Percentiles rank a stretch among this genome's conserved stretches.
Evolutionary conservation across 92 coral and sea anemone genomes (phyloP).

Genomic region (Pocillopora grandis): DNA sequence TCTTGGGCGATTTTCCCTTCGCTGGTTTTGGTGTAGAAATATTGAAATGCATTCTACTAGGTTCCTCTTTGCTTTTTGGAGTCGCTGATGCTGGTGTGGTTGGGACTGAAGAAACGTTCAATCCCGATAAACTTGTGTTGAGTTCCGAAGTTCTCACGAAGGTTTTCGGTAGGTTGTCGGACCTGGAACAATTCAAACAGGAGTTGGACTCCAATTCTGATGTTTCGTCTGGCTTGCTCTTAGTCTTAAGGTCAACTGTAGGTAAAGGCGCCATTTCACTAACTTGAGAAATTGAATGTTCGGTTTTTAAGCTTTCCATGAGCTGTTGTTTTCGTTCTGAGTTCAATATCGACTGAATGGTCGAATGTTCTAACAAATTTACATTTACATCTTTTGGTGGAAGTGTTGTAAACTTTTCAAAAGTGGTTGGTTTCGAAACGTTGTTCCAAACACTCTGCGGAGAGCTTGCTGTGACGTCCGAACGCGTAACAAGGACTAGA

Average conservation of each 20-base stretch:
- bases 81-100: too few relatives aligned
- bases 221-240: not conserved
- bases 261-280: not conserved
- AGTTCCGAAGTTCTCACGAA: too few relatives aligned
- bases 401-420: not conserved
- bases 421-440: not conserved
- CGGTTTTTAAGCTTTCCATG: too few relatives aligned
- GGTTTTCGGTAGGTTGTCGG: too few relatives aligned
- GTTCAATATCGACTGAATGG: not conserved
- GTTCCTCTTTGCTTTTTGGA: too few relatives aligned
- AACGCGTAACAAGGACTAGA: not conserved
- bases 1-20: not conserved
- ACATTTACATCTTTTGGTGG: not conserved
- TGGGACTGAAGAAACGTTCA: too few relatives aligned
- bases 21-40: too few relatives aligned
- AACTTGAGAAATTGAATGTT: too few relatives aligned
- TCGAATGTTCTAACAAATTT: not conserved
- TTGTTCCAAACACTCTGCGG: not conserved
- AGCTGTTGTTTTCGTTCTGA: not conserved
- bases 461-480: slow-evolving; percentile 8
- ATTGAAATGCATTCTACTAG: too few relatives aligned
- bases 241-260: not conserved
- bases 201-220: not conserved
- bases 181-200: not conserved
- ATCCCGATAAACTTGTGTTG: too few relatives aligned